Base-by-base conservation (phyloP, 2,888 invertebrate genomes). In the Antheraea yamamai region DNA sequence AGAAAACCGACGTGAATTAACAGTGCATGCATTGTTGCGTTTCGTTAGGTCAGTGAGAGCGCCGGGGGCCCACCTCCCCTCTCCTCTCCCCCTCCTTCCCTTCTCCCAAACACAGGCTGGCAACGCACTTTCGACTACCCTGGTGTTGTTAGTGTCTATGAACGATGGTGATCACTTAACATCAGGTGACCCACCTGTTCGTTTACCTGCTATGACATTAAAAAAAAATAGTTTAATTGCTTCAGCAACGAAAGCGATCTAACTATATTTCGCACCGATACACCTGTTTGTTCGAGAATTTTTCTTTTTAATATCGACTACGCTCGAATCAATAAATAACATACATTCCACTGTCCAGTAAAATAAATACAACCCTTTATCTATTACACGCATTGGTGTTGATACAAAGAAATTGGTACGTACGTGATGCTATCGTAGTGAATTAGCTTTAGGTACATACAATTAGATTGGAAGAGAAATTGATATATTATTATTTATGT, bases 221-320 rank as follows among this genome's bases (percentile, higher is more conserved):
- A n/a, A n/a, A 30, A 30, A 30, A 30, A 30, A 30, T 82, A 76
- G 74, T 78, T 78, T 85, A 86, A 88, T 87, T 87, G 87, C 84
- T 83, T 84, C 82, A 83, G 81, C 79, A 79, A 82, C 79, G 4
- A 84, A 83, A 82, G 82, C 81, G 84, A 86, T 86, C 82, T 83
- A 84, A 87, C 82, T 83, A 84, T 85, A 84, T 89, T 89, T 87
- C 84, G 85, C 83, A 83, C 85, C 80, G 79, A 84, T 82, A 80
- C 81, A 81, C 77, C 79, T 35, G 35, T 39, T 70, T 70, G 20
- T 70, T 70, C 39, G n/a, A 39, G 70, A 73, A 73, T 76, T 76
- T 75, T 82, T 82, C 79, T 74, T 83, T 82, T 82, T 81, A n/a
- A 81, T 81, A 81, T 80, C 78, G 79, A 78, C 70, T n/a, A 79